Evolutionary conservation across 2,797 vertebrate species (phyloP), one percentile per base, ranked within the genome.

Genomic region (Megalops cyprinoides): DNA sequence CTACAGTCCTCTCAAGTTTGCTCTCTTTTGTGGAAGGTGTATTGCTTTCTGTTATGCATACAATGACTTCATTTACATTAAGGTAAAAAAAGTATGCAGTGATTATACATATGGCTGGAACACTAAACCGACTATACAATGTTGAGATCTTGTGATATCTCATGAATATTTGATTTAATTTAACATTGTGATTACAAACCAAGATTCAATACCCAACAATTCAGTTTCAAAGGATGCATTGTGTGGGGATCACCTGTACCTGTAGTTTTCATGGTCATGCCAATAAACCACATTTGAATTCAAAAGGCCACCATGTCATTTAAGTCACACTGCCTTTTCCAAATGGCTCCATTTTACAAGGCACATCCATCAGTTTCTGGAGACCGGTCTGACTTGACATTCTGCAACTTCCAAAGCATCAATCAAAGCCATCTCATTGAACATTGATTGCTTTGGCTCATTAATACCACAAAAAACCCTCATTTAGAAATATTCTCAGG

Each of bases 401-500:
- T 88, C 90, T 92, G 93, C 92, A 92, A 91, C 91, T 91, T 93
- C 92, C 90, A 90, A 95, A 92, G 88, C 93, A 93, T 94, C 93
- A 90, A 94, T 94, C 92, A 94, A 92, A 94, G 92, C 87, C 91
- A 92, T 91, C 90, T 94, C 91, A 87, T 88, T 88, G 90, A 90
- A 90, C 92, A 95, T 93, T 93, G 93, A 94, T 94, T 93, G 92
- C 88, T 87, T 87, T 86, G 87, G 90, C 92, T 94, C 91, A 93
- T 95, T 94, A 94, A 88, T 88, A 87, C 88, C 78, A 79, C 86
- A 86, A 89, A 84, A 90, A 91, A 88, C 90, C 87, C 86, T 76
- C 56, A 44, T 39, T 62, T 76, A 49, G 55, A 74, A 76, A 76
- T 75, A 60, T 46, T 10, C 79, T 65, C 73, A 74, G 74, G 28